phyloP scores from a whole-genome alignment of 2,888 invertebrate species.

The Lepidocyrtoides sp. region DNA sequence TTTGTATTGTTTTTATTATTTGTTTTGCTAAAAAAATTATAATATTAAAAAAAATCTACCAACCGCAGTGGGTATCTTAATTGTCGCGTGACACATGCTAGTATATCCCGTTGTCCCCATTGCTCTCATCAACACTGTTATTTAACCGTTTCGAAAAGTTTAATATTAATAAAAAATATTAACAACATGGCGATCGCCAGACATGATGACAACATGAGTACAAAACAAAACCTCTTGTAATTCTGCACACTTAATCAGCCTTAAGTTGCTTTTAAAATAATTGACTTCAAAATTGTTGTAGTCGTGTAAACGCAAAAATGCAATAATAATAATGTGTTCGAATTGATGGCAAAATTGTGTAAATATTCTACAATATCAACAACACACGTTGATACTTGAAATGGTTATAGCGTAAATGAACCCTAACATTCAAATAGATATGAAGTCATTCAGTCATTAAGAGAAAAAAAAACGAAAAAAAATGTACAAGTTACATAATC shows the following conservation, averaged over 20 bases:
- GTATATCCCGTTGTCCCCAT: neutral
- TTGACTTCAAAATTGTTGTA: neutral
- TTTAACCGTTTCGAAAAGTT: conserved; percentile 26
- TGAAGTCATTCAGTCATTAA: neutral
- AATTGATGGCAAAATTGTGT: neutral
- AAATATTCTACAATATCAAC: neutral
- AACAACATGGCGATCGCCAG: neutral
- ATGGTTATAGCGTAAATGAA: neutral
- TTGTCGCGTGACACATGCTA: conserved; percentile 40
- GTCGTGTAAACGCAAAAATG: neutral
- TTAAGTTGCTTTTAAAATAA: conserved; percentile 29
- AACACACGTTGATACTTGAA: neutral
- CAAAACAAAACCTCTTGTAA: neutral
- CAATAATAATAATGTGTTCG: neutral
- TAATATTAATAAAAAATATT: conserved; percentile 5
- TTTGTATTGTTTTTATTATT: neutral
- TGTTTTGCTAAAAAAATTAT: too few relatives aligned
- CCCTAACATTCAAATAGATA: neutral
- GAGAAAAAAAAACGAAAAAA: neutral
- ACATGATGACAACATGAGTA: neutral
- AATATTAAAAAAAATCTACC: neutral
- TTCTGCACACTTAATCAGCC: neutral
- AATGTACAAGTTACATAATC: neutral
- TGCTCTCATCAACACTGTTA: neutral
- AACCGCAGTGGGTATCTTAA: neutral